phyloP scores from a whole-genome alignment of 2,797 vertebrate species.

The Argentina silus region DNA sequence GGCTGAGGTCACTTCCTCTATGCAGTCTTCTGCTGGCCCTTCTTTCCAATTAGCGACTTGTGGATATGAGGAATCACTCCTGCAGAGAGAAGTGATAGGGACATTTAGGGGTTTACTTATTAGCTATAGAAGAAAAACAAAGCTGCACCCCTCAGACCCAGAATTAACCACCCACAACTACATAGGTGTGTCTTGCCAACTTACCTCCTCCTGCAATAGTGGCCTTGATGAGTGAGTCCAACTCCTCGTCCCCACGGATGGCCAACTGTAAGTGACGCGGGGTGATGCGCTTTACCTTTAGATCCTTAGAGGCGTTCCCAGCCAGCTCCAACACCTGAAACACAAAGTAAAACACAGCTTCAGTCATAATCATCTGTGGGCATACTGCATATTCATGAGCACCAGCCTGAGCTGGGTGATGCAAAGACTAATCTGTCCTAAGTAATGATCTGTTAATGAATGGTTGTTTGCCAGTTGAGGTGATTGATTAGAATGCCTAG shows the following conservation, averaged over 20 bases:
- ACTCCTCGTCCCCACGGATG: slow-evolving; percentile 94
- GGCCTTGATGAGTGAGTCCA: slow-evolving; percentile 97
- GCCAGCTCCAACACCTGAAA: slow-evolving; percentile 94
- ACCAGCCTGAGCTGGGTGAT: no score
- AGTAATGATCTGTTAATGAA: no score
- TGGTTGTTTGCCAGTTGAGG: no score
- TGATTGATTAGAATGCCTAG: no score
- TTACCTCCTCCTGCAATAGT: slow-evolving; percentile 94
- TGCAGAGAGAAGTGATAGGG: slow-evolving; percentile 54
- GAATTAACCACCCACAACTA: not conserved
- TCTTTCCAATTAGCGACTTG: slow-evolving; percentile 98
- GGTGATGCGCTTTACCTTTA: slow-evolving; percentile 97
- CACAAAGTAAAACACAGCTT: not conserved
- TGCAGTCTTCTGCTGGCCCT: slow-evolving; percentile 96
- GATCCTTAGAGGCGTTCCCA: slow-evolving; percentile 96
- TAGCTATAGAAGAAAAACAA: not conserved
- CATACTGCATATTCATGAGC: no score
- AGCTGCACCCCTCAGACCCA: not conserved
- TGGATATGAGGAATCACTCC: slow-evolving; percentile 98
- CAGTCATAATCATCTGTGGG: not conserved
- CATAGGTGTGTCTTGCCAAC: slow-evolving; percentile 18
- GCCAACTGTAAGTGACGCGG: slow-evolving; percentile 97
- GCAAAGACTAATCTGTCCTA: no score
- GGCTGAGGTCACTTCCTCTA: slow-evolving; percentile 69
- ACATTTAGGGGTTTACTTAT: not conserved